phyloP scores from a whole-genome alignment of 2,888 invertebrate species.

The Dryadula phaetusa region DNA sequence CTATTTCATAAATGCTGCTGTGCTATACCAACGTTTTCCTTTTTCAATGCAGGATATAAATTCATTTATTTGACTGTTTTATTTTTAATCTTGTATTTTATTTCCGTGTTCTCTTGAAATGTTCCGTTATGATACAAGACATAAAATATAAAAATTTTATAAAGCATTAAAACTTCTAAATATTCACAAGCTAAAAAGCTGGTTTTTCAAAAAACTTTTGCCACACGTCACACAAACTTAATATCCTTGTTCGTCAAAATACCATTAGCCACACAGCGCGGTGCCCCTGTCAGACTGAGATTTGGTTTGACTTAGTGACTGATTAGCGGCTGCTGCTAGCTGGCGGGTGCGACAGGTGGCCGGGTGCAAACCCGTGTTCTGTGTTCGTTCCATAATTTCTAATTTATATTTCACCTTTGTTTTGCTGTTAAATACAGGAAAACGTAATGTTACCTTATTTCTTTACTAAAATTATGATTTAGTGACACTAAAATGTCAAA shows the following conservation, averaged over 20 bases:
- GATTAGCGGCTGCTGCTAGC: constrained; percentile 79
- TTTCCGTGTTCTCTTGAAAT: constrained; percentile 43
- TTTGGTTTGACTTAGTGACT: constrained; percentile 82
- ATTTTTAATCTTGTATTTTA: constrained; percentile 59
- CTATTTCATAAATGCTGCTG: constrained; percentile 78
- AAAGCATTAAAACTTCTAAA: background rate
- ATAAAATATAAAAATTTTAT: background rate
- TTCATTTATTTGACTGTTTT: constrained; percentile 60
- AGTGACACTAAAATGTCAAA: constrained; percentile 64
- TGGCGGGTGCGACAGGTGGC: constrained; percentile 77
- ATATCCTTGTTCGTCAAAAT: constrained; percentile 75
- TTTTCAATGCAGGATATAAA: constrained; percentile 67
- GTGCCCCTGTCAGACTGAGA: constrained; percentile 62
- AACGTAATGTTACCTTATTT: background rate
- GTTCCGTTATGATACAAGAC: background rate
- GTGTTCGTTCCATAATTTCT: constrained; percentile 62
- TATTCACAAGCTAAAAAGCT: background rate
- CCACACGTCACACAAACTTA: constrained; percentile 55
- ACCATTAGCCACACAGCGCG: constrained; percentile 62
- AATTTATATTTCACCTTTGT: constrained; percentile 8
- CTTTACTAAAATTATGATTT: constrained; percentile 48
- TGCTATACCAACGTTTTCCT: constrained; percentile 72
- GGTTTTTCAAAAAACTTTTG: constrained; percentile 13
- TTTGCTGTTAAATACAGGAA: background rate
- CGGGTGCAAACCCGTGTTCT: constrained; percentile 70